Evolutionary conservation across 2,113 vertebrate species (phyloP).

Genomic region (Felis catus): F.catus_Fca126_mat1.0 CM031419.1:197277001-197277500

Average conservation of each 20-base stretch:
- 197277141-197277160: background rate
- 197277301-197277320: slow-evolving; percentile 29
- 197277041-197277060: background rate
- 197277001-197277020: background rate
- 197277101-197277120: background rate
- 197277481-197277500: background rate
- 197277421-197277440: background rate
- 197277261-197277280: slow-evolving; percentile 26
- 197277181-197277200: background rate
- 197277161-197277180: background rate
- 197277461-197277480: background rate
- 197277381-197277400: slow-evolving; percentile 18
- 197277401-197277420: slow-evolving; percentile 54
- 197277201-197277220: background rate
- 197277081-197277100: background rate
- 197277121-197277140: background rate
- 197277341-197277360: background rate
- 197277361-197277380: slow-evolving; percentile 17
- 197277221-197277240: background rate
- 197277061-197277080: background rate
- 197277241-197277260: slow-evolving; percentile 13
- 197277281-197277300: background rate
- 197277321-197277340: background rate
- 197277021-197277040: background rate
- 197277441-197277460: background rate